Evolutionary conservation across 2,797 vertebrate genomes (phyloP).

Genomic region (Enteromius radiatus): DNA sequence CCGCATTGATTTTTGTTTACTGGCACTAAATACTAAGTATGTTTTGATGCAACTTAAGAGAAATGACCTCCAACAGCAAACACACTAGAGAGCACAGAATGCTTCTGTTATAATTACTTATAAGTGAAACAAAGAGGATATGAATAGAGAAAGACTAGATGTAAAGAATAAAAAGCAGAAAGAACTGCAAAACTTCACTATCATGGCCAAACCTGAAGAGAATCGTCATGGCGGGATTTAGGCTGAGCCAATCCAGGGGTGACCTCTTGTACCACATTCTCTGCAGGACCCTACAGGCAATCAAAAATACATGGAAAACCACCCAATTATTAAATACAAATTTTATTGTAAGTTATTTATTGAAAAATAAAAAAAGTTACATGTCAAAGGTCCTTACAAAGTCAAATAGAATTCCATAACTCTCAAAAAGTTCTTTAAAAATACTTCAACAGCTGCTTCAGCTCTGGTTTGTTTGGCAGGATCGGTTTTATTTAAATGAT

Average conservation of each 20-base stretch:
- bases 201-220: constrained; percentile 66
- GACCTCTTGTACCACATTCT: constrained; percentile 63
- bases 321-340: background rate
- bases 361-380: background rate
- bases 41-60: background rate
- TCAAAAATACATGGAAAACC: constrained; percentile 37
- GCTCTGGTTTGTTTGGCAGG: background rate
- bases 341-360: background rate
- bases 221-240: constrained; percentile 74
- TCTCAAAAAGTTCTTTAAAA: background rate
- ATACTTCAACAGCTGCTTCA: background rate
- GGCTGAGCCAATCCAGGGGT: constrained; percentile 51
- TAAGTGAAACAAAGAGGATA: background rate
- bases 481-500: constrained; percentile 4
- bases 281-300: constrained; percentile 48
- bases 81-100: constrained; percentile 12
- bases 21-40: background rate
- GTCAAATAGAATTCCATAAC: background rate
- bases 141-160: background rate
- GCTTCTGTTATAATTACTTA: background rate
- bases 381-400: background rate
- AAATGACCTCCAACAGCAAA: background rate
- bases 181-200: background rate
- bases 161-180: background rate
- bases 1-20: background rate